Evolutionary conservation across 2,888 invertebrate genomes (phyloP), one percentile per base, ranked within the genome.

Genomic region (Euplexia lucipara): DNA sequence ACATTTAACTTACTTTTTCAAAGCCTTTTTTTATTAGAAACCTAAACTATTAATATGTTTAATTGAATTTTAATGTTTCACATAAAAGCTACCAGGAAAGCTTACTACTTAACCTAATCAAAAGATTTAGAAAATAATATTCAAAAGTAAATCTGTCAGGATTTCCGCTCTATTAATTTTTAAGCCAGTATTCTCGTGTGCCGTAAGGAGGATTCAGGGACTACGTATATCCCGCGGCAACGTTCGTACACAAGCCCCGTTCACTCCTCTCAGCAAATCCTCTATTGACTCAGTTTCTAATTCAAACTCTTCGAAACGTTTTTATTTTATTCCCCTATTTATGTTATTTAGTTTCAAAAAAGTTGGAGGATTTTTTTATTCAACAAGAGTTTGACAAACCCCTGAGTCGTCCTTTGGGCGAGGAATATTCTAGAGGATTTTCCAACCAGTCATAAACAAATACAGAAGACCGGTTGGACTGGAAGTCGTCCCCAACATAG

Each of bases 261-360:
- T 54, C 52, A 34, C 52, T 54, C 16, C 41, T 41, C 58, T 61
- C 26, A 34, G 42, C 72, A 82, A 70, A 68, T 61, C 61, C 45
- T 52, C 26, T 69, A 78, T 70, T 52, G 44, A 52, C 37, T 75
- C 37, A 65, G 78, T 78, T 71, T 69, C 61, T 79, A 73, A 69
- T 70, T 61, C 62, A 70, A 70, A 10, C 32, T n/a, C n/a, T 37
- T 37, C 42, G 3, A 42, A 34, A 22, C 16, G 30, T 4, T 56
- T 52, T 53, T 57, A 60, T 57, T 70, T 34, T 16, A 42, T 66
- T 32, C 14, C 1, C 18, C 14, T 16, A 42, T 20, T 20, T 5
- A 26, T 51, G 10, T 59, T 6, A 12, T 20, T 26, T 18, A 9
- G 0, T 9, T 32, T n/a, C 6, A 26, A 44, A 52, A 61, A 26